Conservation (phyloP, 2,888 invertebrate species). For the Timema cristinae region DNA sequence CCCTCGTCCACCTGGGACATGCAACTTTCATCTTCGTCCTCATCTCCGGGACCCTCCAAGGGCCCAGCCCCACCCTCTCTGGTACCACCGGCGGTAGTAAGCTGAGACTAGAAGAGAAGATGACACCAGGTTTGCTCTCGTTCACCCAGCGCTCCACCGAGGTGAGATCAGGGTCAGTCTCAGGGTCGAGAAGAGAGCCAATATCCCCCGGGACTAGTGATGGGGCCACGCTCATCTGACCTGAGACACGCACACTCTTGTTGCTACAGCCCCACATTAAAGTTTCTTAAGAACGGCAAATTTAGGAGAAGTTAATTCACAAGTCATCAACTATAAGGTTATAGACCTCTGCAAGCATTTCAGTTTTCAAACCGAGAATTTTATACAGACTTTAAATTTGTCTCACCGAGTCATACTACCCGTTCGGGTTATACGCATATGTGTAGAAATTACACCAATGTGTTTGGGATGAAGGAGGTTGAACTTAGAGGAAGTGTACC, state of each 20-base stretch:
- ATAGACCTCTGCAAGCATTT: too few relatives aligned
- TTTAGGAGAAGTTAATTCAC: too few relatives aligned
- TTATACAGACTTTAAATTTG: too few relatives aligned
- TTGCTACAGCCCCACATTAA: too few relatives aligned
- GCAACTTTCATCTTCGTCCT: slow-evolving; percentile 25
- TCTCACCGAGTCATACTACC: too few relatives aligned
- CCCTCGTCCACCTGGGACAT: slow-evolving; percentile 28
- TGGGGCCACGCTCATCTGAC: slow-evolving; percentile 47
- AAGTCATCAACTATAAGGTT: too few relatives aligned
- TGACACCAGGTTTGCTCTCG: slow-evolving; percentile 18
- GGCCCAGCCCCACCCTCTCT: not conserved
- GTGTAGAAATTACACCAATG: too few relatives aligned
- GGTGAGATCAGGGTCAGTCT: slow-evolving; percentile 39
- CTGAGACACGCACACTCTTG: slow-evolving; percentile 37
- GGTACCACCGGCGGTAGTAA: not conserved
- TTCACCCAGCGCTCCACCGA: slow-evolving; percentile 32
- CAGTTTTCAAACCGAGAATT: too few relatives aligned
- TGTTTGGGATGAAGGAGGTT: too few relatives aligned
- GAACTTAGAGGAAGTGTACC: too few relatives aligned
- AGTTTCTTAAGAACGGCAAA: too few relatives aligned
- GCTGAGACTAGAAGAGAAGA: slow-evolving; percentile 4
- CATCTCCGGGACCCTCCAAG: not conserved
- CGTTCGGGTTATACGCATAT: too few relatives aligned
- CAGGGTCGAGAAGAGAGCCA: slow-evolving; percentile 40
- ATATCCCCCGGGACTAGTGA: slow-evolving; percentile 43